Evolutionary conservation across 2,113 vertebrate species (phyloP), one percentile per base, ranked within the genome.

Genomic region (Pseudopipra pipra): DNA sequence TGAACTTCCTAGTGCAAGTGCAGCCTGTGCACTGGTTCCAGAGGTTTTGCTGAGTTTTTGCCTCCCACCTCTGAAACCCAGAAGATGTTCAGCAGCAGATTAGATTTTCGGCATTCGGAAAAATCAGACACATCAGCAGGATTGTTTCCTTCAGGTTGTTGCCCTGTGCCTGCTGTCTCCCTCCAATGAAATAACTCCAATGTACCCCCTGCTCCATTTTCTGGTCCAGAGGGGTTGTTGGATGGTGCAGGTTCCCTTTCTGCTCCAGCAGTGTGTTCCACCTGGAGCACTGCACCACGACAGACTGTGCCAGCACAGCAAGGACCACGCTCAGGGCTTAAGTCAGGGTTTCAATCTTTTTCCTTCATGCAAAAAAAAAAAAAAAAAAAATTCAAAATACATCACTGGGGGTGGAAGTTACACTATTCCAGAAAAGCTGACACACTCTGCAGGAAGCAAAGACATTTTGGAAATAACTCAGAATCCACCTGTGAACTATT

Each of bases 401-500:
- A 19, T 81, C 4, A 37, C 8, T 66, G 27, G 2, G 16, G 31
- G 11, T 55, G 27, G 63, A 65, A 70, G 41, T 68, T 85, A 52
- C 31, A 21, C 35, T 47, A 39, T 41, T 82, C 56, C 72, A 78
- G n/a, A 78, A 71, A 85, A 89, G 11, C 44, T 61, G 85, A 52
- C 11, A 14, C 22, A 74, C 55, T 85, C 27, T 4, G 2, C 35
- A 75, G 87, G 78, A 96, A 91, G 66, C 19, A 94, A 66, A 91
- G 33, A 39, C n/a, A 44, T 89, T 85, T 89, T 93, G 81, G 74
- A 94, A 91, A 90, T 68, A 70, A 70, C 31, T 70, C 75, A 85
- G 75, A 89, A 85, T 78, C 70, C 78, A 90, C 78, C 85, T 85
- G 87, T 44, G 46, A 56, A 54, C 49, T 91, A 52, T 72, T 41